Evolutionary conservation across 2,888 invertebrate genomes (phyloP), one percentile per base, ranked within the genome.

Genomic region (Orchestes rusci): DNA sequence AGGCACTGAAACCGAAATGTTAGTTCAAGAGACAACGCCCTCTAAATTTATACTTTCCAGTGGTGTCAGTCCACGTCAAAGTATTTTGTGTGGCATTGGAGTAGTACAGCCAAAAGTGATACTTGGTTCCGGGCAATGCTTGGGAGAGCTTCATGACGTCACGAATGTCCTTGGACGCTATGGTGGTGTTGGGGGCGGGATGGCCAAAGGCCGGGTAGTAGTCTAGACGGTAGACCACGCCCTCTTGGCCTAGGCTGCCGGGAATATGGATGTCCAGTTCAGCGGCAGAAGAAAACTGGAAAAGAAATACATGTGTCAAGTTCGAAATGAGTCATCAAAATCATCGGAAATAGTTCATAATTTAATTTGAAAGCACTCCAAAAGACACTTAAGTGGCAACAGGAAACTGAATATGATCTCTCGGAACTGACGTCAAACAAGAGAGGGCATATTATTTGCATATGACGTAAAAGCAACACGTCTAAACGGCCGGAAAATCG

Each of bases 31-130:
- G 5, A 23, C 23, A 23, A 23, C 10, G 5, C 10, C 23, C 10
- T 23, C n/a, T n/a, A n/a, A n/a, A n/a, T n/a, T n/a, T n/a, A n/a
- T 18, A 36, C 31, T 36, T 67, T 90, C 91, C 88, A 59, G 92
- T 92, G 38, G 85, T 88, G 46, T 88, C 90, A 49, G 90, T 90
- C 92, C 92, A 92, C 18, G 91, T 88, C 48, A 88, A 77, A 69
- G 84, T 81, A 67, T 90, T 90, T 45, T 83, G 80, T 13, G 88
- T 87, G 40, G 79, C 80, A 65, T 93, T 93, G 54, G 89, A 87
- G 66, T 91, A 92, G 70, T 90, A 92, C 33, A 93, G 75, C 81
- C 86, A 84, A 71, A 93, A 92, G 68, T 90, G 86, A 69, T 93
- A 93, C 67, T 87, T 87, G 56, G 92, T 92, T 56, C 93, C 93